phyloP scores from a whole-genome alignment of 2,797 vertebrate species.

The Crocidura indochinensis region DNA sequence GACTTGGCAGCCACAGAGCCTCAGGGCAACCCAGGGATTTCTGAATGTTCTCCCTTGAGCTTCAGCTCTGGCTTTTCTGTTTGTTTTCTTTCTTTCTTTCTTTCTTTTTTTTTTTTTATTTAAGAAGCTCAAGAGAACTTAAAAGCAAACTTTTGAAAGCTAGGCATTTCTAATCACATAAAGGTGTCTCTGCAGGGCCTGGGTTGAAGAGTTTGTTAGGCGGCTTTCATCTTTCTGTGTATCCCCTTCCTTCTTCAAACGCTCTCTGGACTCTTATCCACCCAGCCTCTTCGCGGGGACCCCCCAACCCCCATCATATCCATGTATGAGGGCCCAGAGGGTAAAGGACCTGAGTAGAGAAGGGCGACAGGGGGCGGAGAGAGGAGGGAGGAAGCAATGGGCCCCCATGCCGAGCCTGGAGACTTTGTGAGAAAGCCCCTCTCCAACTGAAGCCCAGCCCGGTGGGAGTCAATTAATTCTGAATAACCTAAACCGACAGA shows the following conservation, averaged over 20 bases:
- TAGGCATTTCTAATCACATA: slow-evolving; percentile 91
- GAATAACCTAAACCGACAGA: slow-evolving; percentile 93
- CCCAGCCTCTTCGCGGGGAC: slow-evolving; percentile 61
- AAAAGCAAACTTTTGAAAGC: slow-evolving; percentile 91
- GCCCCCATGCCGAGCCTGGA: slow-evolving; percentile 90
- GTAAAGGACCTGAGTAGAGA: slow-evolving; percentile 68
- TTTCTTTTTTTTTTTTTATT: slow-evolving; percentile 86
- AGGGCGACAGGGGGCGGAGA: slow-evolving; percentile 75
- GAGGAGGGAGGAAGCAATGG: slow-evolving; percentile 81
- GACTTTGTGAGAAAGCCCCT: slow-evolving; percentile 91
- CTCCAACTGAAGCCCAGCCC: slow-evolving; percentile 90
- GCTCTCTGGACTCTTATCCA: slow-evolving; percentile 80
- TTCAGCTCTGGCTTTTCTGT: slow-evolving; percentile 89
- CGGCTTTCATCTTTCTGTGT: slow-evolving; percentile 88
- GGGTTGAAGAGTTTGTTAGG: slow-evolving; percentile 86
- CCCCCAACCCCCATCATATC: slow-evolving; percentile 81
- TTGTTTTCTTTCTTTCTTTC: slow-evolving; percentile 91
- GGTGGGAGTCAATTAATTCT: slow-evolving; percentile 94
- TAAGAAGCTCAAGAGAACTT: slow-evolving; percentile 91
- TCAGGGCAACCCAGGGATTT: slow-evolving; percentile 82
- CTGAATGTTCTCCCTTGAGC: slow-evolving; percentile 86
- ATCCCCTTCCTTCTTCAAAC: slow-evolving; percentile 88
- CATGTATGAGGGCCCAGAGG: slow-evolving; percentile 76
- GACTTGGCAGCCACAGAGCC: slow-evolving; percentile 76
- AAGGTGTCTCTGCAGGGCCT: slow-evolving; percentile 88